These are phyloP conservation scores for Aplysina aerophoba DNA, from an alignment of 37 sponge, comb jelly and placozoan genomes.

Conservation along the genomic window DNA sequence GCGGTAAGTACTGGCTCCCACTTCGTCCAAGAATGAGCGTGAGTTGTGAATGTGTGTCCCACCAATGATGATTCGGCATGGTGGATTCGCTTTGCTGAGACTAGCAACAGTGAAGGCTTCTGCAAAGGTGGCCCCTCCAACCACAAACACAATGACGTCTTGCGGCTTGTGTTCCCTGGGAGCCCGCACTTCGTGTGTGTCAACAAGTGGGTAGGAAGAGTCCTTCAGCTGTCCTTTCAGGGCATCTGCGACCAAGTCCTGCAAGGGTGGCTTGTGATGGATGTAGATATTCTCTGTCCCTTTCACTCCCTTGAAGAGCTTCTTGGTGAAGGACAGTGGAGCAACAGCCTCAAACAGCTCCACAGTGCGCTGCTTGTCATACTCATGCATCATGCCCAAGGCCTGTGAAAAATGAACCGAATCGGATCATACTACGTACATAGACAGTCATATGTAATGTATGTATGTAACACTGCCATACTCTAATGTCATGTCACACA, in stretches of 20 bases:
- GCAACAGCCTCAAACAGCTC: conserved; percentile 80
- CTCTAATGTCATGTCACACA: too few species aligned
- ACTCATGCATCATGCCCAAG: conserved; percentile 66
- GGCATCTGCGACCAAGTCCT: conserved; percentile 46
- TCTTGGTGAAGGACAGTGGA: conserved; percentile 71
- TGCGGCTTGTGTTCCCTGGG: conserved; percentile 61
- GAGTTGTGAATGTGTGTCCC: conserved; percentile 83
- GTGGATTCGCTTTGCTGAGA: conserved; percentile 71
- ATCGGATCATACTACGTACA: too few species aligned
- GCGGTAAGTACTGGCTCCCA: neutral
- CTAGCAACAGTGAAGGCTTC: conserved; percentile 85
- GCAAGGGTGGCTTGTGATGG: conserved; percentile 86
- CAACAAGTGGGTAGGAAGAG: conserved; percentile 56
- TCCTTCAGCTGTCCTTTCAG: conserved; percentile 80
- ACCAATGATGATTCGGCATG: conserved; percentile 85
- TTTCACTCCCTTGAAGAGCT: conserved; percentile 84
- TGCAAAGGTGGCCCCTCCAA: conserved; percentile 93
- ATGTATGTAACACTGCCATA: too few species aligned
- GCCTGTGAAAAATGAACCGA: conserved; percentile 46
- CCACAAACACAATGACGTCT: conserved; percentile 92
- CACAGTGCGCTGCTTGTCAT: conserved; percentile 53
- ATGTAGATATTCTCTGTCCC: conserved; percentile 98
- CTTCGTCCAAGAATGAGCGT: conserved; percentile 16
- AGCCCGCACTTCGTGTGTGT: conserved; percentile 18
- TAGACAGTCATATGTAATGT: too few species aligned